These are phyloP conservation scores for Phoebastria nigripes DNA, from an alignment of 2,797 vertebrate species.

Conservation along the genomic window DNA sequence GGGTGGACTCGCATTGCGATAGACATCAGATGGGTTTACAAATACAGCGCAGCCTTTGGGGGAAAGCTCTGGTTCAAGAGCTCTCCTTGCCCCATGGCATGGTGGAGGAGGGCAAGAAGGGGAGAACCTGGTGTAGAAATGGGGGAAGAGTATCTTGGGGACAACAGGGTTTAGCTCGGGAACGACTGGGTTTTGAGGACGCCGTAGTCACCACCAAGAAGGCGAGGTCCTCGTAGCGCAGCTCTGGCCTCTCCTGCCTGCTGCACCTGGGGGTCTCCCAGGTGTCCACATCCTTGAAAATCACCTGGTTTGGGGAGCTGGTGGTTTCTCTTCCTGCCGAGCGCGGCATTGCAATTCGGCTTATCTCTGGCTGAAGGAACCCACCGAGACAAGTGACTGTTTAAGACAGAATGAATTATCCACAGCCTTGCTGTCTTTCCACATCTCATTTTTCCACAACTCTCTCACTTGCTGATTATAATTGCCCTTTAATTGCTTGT, in stretches of 20 bases:
- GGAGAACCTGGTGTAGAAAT: background rate
- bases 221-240: fast-evolving
- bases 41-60: background rate
- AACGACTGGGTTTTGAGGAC: background rate
- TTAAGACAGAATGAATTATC: background rate
- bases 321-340: background rate
- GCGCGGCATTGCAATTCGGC: fast-evolving
- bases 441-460: background rate
- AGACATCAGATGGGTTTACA: background rate
- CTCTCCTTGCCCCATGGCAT: background rate
- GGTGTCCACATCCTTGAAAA: background rate
- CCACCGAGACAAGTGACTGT: fast-evolving
- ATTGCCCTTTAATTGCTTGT: constrained; percentile 22
- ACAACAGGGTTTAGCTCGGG: background rate
- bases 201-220: fast-evolving
- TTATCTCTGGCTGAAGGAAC: background rate
- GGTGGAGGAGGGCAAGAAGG: background rate
- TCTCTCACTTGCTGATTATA: constrained; percentile 9
- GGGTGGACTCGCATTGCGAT: fast-evolving
- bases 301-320: background rate
- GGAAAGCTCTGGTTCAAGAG: background rate
- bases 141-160: background rate
- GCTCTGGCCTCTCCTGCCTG: background rate
- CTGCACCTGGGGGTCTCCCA: background rate
- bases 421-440: background rate